Base-by-base conservation (phyloP, 2,888 invertebrate species). In the Tipula lateralis region DNA sequence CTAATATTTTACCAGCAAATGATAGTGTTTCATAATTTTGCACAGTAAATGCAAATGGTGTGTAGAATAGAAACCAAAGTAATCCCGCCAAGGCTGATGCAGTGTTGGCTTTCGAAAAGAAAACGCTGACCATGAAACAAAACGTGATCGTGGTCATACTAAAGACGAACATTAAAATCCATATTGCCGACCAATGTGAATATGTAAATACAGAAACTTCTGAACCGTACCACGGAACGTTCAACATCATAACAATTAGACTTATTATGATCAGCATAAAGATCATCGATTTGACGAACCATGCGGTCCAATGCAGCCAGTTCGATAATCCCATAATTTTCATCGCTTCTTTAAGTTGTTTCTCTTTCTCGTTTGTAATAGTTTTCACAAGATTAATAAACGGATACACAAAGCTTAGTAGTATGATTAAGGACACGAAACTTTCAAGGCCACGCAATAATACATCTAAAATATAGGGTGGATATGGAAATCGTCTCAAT, bases 261-360 rank as follows among this genome's bases (percentile, higher is more conserved):
- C 91, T 86, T 0, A 93, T 91, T 0, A 94, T 92, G 50, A 95
- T 88, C 0, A 93, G 87, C 84, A 95, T 91, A 88, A 94, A 94
- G 3, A 94, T 86, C 86, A 96, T 93, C 85, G 94, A 94, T 88
- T 96, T 95, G 82, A 94, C 91, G 89, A 96, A 96, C 96, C 97
- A 97, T 1, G 96, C 96, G 0, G 92, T 89, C 96, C 97, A 97
- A 87, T 97, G 95, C 86, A 96, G 90, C 94, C 95, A 96, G 84
- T 94, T 94, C 36, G 93, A 92, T 32, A 97, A 90, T 1, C 97
- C 97, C 95, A 97, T 96, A 90, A 97, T 96, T 91, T 96, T 96
- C 96, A 97, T 95, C 0, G 96, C 94, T 92, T 97, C 97, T 94
- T 97, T 90, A 1, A 93, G 88, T 84, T 92, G 91, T 84, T 91